These are phyloP conservation scores for Entomobrya proxima DNA, from an alignment of 2,888 invertebrate species.

Conservation along the genomic window DNA sequence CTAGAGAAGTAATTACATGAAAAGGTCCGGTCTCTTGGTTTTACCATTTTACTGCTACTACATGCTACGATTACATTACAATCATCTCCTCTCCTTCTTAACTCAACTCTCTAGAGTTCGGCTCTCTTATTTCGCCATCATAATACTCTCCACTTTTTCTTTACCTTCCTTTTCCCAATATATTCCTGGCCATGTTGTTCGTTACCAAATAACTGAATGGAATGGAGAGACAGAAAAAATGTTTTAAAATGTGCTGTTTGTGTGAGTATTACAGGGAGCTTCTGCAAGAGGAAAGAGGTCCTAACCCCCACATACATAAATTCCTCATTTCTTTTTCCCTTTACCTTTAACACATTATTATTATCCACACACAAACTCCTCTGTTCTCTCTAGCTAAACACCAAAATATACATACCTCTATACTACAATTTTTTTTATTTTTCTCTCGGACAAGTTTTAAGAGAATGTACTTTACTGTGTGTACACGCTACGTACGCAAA, in stretches of 20 bases:
- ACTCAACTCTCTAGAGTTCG: too few relatives aligned
- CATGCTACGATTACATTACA: not conserved
- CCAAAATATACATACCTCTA: too few relatives aligned
- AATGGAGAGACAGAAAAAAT: too few relatives aligned
- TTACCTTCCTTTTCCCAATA: not conserved
- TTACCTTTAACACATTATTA: constrained; percentile 41
- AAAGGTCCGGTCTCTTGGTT: constrained; percentile 19
- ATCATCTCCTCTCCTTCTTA: not conserved
- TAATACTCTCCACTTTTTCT: not conserved
- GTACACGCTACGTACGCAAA: too few relatives aligned
- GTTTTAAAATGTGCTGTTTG: not conserved
- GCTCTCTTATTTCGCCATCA: not conserved
- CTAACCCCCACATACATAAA: constrained; percentile 4
- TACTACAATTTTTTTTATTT: too few relatives aligned
- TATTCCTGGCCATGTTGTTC: too few relatives aligned
- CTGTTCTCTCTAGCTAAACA: too few relatives aligned
- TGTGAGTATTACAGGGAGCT: constrained; percentile 34
- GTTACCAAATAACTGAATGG: too few relatives aligned
- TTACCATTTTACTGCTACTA: not conserved
- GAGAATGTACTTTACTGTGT: too few relatives aligned
- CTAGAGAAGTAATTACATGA: constrained; percentile 3
- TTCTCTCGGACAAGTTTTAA: too few relatives aligned
- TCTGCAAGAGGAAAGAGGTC: not conserved
- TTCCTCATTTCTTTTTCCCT: not conserved
- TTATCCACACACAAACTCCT: not conserved